These are phyloP conservation scores for Ichneumon xanthorius DNA, from an alignment of 2,888 invertebrate species.

Conservation along the genomic window DNA sequence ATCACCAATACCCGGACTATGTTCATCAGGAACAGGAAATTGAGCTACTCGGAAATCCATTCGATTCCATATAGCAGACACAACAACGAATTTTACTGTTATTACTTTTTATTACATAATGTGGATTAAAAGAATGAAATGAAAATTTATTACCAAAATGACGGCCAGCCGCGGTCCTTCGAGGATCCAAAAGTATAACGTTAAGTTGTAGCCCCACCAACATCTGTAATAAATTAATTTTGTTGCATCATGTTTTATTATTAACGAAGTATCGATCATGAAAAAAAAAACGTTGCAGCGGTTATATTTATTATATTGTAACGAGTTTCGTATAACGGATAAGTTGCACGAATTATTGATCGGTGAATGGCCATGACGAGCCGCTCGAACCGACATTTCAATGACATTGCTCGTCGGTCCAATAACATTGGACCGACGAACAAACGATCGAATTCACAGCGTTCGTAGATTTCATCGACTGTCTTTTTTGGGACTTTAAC, in stretches of 20 bases:
- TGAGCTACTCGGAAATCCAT: conserved; percentile 86
- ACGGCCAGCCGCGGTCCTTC: conserved; percentile 94
- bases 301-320: background rate
- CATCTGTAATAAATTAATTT: conserved; percentile 85
- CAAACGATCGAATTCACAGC: no score
- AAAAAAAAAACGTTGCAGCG: background rate
- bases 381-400: no score
- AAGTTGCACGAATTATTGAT: no score
- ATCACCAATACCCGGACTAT: conserved; percentile 92
- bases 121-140: conserved; percentile 19
- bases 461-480: no score
- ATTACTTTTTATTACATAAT: background rate
- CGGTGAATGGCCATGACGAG: no score
- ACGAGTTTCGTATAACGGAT: no score
- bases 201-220: conserved; percentile 95
- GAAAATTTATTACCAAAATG: conserved; percentile 89
- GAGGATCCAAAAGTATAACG: conserved; percentile 94
- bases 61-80: background rate
- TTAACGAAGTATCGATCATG: background rate
- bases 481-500: no score
- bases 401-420: no score
- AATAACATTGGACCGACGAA: no score
- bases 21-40: conserved; percentile 91
- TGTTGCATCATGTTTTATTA: background rate
- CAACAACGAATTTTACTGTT: background rate